Evolutionary conservation across 2,797 vertebrate genomes (phyloP), one percentile per base, ranked within the genome.

Genomic region (Enteromius fasciolatus): DNA sequence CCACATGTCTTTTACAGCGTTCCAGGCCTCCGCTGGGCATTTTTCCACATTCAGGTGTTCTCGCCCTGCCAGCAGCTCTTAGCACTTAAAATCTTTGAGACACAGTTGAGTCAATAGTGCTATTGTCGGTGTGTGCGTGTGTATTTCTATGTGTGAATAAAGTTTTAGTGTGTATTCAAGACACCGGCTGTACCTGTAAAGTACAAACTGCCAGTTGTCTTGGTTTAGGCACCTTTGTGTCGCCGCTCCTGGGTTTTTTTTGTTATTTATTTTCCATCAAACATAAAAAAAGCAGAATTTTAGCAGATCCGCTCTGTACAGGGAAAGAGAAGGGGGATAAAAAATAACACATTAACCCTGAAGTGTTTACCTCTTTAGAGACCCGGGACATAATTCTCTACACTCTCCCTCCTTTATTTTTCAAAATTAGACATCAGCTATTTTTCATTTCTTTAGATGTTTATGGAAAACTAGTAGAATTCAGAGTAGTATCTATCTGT

Each of bases 31-130:
- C 1, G n/a, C 28, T 50, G 28, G 79, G 28, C 57, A 73, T 25
- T 80, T 80, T 73, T 75, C 20, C 81, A 77, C 64, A 48, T 80
- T 76, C 83, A 80, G 69, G 75, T 74, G 44, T 82, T 33, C 74
- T 82, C 78, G 59, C 86, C 89, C 87, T 90, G 90, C 90, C 89
- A 92, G 87, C 86, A 88, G 89, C 87, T 92, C 91, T 93, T 87
- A 87, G 87, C 91, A 89, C 90, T 92, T 91, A 89, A 93, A 92
- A 83, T 86, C 92, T 92, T 90, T 84, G 86, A 86, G 90, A 91
- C 91, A 93, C 93, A 92, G 93, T 90, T 92, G 92, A 92, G 94
- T 94, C 93, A 94, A 94, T 93, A 94, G 86, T 87, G 88, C 90
- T 90, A 92, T 94, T 94, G 93, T 95, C 88, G 85, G 57, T 17